Base-by-base conservation (phyloP, 2,888 invertebrate genomes). In the Callosobruchus maculatus region DNA sequence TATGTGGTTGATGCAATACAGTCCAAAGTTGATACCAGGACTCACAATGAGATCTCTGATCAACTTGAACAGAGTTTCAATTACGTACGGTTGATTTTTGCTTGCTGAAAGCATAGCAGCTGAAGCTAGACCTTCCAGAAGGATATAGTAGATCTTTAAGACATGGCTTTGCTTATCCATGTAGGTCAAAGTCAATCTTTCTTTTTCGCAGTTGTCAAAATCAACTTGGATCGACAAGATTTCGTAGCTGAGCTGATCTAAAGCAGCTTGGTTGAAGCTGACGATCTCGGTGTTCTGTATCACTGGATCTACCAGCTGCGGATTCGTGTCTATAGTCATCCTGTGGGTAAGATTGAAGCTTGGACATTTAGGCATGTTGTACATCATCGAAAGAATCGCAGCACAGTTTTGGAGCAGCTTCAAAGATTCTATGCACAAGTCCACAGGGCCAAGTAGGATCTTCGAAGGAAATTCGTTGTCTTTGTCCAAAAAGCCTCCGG, bases 301-400 rank as follows among this genome's bases (percentile, higher is more conserved):
- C n/a, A 93, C 90, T 0, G 95, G 93, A 85, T 97, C 96, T 0
- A 97, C 95, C 71, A 94, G 91, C 79, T 94, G 93, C 1, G 94
- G 90, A 2, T 93, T 92, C 71, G 92, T 91, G 74, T 94, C 93
- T 0, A 93, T 92, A 84, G 93, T 94, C 78, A 95, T 92, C 83
- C 94, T 90, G 83, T 96, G 95, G 0, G 96, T 95, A 20, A 97
- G 93, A 85, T 96, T 96, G 84, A 97, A 97, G 76, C 94, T 94
- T 0, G 97, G 97, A 85, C 97, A 97, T 81, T 96, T 95, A 0
- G 97, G 97, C 97, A 97, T 97, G 82, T 93, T 93, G 86, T 95
- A 96, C 96, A 97, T 97, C 87, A 95, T 94, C 2, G 95, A 93
- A 73, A 98, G 88, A 80, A 97, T 96, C 77, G 93, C 93, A 74